phyloP scores from a whole-genome alignment of 1,140 invertebrate genomes.

The Euura lappo region DNA sequence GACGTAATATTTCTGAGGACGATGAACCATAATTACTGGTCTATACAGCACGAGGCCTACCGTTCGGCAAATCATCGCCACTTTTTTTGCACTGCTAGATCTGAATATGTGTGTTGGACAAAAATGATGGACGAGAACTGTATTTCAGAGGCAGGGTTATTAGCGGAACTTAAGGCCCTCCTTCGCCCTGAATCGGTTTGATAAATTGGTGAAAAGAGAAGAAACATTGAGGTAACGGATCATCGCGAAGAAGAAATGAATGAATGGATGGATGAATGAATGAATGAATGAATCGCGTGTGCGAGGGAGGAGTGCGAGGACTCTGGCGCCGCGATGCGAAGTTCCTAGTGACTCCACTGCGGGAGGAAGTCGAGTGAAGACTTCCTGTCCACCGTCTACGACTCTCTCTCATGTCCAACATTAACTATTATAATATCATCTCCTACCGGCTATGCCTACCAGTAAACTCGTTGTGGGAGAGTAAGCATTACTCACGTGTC shows the following conservation, averaged over 20 bases:
- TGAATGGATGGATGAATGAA: not conserved
- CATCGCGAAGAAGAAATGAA: not conserved
- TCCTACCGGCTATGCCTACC: constrained; percentile 26
- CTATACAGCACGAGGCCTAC: not conserved
- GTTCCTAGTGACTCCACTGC: constrained; percentile 52
- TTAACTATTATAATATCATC: constrained; percentile 59
- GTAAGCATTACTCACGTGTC: constrained; percentile 56
- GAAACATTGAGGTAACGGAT: not conserved
- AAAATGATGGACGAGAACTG: no score
- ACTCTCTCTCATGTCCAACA: constrained; percentile 33
- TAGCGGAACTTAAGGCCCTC: no score
- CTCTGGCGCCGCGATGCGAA: constrained; percentile 57
- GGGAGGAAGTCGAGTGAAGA: constrained; percentile 40
- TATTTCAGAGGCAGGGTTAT: no score
- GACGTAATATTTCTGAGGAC: not conserved
- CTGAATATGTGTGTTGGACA: no score
- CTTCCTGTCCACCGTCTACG: constrained; percentile 57
- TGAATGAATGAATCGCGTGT: constrained; percentile 55
- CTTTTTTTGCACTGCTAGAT: no score
- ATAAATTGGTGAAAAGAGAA: not conserved
- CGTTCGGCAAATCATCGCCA: not conserved
- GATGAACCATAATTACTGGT: constrained; percentile 5
- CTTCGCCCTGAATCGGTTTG: no score
- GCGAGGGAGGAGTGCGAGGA: constrained; percentile 47
- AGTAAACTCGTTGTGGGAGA: constrained; percentile 54